These are phyloP conservation scores for Pristionchus fissidentatus DNA, from an alignment of 2,888 invertebrate genomes.

Conservation along the genomic window DNA sequence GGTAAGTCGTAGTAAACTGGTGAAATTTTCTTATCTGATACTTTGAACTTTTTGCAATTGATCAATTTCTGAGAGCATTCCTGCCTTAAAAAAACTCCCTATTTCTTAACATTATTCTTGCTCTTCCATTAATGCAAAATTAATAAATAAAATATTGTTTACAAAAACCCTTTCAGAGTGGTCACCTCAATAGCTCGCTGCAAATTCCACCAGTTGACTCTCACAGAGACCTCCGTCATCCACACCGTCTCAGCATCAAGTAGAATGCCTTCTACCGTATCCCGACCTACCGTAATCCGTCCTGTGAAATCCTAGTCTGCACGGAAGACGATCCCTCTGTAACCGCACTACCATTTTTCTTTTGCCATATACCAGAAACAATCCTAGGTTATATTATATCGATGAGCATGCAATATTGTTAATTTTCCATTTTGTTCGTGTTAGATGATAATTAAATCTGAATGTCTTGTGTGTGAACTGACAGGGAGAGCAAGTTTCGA, in stretches of 20 bases:
- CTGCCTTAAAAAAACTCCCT: no score
- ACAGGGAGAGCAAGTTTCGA: no score
- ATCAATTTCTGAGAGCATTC: no score
- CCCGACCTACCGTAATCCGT: not conserved
- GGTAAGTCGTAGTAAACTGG: not conserved
- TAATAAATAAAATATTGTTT: not conserved
- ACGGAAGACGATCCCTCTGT: not conserved
- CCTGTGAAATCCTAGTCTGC: not conserved
- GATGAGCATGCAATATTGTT: no score
- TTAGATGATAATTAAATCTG: no score
- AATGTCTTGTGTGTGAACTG: no score
- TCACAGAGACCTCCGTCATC: not conserved
- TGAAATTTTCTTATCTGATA: no score
- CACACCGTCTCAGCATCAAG: constrained; percentile 24
- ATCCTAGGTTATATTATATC: no score
- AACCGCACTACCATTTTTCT: not conserved
- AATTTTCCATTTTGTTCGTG: no score
- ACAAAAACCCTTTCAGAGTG: constrained; percentile 34
- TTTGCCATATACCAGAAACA: no score
- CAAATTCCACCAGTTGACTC: not conserved
- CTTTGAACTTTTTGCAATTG: no score
- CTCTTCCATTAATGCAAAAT: not conserved
- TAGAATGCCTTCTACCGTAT: not conserved
- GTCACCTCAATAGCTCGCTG: not conserved
- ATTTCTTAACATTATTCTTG: no score